phyloP scores from a whole-genome alignment of 2,113 vertebrate species.

The Rissa tridactyla region DNA sequence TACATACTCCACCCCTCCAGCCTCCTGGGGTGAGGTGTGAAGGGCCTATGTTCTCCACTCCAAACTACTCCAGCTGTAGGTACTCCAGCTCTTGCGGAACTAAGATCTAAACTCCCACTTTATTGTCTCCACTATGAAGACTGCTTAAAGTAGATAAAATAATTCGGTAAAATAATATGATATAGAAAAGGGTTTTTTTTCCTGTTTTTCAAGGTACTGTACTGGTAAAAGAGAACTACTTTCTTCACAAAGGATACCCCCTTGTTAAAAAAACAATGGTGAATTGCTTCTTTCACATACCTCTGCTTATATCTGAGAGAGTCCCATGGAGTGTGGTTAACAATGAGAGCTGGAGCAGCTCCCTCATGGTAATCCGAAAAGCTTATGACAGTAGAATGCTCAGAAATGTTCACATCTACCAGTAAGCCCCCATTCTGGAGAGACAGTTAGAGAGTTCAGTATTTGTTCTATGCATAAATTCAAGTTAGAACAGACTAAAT shows the following conservation, averaged over 20 bases:
- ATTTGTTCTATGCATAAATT: background rate
- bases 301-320: constrained; percentile 81
- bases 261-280: background rate
- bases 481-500: background rate
- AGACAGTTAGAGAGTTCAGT: background rate
- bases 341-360: constrained; percentile 88
- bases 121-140: background rate
- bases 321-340: constrained; percentile 87
- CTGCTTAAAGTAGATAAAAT: background rate
- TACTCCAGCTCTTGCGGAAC: background rate
- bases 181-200: fast-evolving
- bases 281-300: constrained; percentile 38
- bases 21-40: background rate
- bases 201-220: background rate
- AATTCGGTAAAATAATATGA: background rate
- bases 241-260: background rate
- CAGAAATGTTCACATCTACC: constrained; percentile 86
- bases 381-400: constrained; percentile 86
- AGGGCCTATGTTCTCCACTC: background rate
- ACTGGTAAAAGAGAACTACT: background rate
- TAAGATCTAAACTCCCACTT: background rate
- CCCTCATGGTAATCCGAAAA: constrained; percentile 92
- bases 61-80: background rate
- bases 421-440: constrained; percentile 86
- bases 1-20: background rate